Evolutionary conservation across 2,113 vertebrate species (phyloP).

Genomic region (Laticauda laticaudata): DNA sequence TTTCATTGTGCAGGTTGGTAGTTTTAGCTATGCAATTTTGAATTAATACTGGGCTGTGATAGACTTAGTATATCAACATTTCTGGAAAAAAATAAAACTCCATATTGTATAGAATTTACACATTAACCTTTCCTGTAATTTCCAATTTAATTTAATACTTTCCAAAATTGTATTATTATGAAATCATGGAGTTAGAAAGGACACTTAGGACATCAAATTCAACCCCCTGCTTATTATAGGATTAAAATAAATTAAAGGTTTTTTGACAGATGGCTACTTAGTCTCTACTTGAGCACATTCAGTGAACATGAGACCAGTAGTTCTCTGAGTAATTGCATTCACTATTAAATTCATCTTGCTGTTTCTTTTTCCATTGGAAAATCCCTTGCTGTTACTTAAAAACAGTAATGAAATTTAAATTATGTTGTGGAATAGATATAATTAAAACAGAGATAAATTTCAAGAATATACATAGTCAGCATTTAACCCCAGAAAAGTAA

Average conservation of each 20-base stretch:
- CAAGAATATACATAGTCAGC: background rate
- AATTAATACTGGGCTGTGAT: conserved; percentile 35
- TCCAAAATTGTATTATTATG: conserved; percentile 46
- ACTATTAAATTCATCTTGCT: background rate
- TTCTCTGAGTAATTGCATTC: background rate
- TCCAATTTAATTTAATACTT: conserved; percentile 34
- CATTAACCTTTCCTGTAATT: conserved; percentile 55
- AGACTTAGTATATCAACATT: conserved; percentile 15
- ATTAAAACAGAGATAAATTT: background rate
- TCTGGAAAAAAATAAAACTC: conserved; percentile 53
- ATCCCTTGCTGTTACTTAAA: background rate
- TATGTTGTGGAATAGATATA: background rate
- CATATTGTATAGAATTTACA: conserved; percentile 46
- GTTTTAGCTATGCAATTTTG: conserved; percentile 37
- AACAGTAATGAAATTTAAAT: background rate
- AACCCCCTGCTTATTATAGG: background rate
- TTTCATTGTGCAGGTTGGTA: conserved; percentile 42
- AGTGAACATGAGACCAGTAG: background rate
- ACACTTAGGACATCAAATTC: background rate
- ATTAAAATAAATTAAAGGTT: background rate
- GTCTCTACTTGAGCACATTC: background rate
- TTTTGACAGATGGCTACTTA: background rate
- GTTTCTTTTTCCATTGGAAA: background rate
- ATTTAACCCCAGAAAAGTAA: background rate
- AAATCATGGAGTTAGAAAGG: conserved; percentile 53